Conservation (phyloP, 53 echinoderm and acorn worm species). For the Paelopatides confundens region DNA sequence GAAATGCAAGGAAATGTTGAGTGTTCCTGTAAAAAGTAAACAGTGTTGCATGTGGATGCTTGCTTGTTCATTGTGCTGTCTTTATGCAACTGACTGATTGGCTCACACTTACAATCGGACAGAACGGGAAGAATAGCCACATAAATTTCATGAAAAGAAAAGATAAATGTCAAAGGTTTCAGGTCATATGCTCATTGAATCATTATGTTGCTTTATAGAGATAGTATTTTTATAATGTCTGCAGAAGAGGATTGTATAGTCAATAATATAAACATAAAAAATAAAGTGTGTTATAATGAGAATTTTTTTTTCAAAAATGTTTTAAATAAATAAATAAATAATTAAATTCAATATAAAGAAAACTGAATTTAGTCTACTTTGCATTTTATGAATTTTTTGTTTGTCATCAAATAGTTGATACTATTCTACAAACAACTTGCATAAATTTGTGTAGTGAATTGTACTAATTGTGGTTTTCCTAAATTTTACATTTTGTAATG, state of each 20-base stretch:
- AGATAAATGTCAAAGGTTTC: not conserved
- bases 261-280: not conserved
- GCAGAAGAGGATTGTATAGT: not conserved
- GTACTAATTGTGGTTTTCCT: no score
- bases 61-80: not conserved
- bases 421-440: no score
- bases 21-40: conserved; percentile 6
- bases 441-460: no score
- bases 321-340: not conserved
- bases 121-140: no score
- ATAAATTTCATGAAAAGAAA: not conserved
- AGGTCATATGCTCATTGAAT: not conserved
- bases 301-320: no score
- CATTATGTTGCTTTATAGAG: not conserved
- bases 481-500: no score
- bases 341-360: not conserved
- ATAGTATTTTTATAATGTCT: not conserved
- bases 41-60: not conserved
- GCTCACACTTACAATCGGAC: not conserved
- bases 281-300: no score
- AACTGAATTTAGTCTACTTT: no score
- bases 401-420: no score
- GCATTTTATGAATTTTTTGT: no score
- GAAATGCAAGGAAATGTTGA: not conserved
- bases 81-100: not conserved